These are phyloP conservation scores for Apodemia mormo DNA, from an alignment of 2,888 invertebrate genomes.

Conservation along the genomic window DNA sequence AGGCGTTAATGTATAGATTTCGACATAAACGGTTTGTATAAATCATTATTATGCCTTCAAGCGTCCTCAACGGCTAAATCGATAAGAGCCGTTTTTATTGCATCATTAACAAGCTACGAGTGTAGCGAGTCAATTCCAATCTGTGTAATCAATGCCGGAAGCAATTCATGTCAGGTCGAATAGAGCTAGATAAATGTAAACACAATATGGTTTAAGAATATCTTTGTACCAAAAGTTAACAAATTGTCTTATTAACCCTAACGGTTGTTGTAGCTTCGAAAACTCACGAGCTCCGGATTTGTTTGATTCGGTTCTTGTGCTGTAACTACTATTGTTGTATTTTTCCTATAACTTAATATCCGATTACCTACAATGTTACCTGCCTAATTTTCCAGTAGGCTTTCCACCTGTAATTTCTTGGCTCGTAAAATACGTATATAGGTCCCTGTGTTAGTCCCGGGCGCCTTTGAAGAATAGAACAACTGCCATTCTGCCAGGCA, in stretches of 20 bases:
- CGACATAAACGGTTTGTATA: constrained; percentile 71
- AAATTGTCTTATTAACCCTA: not conserved
- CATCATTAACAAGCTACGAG: constrained; percentile 73
- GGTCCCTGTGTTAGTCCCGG: no score
- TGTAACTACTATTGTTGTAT: no score
- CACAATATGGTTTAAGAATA: not conserved
- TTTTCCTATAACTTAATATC: no score
- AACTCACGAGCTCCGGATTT: not conserved
- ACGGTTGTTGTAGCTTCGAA: not conserved
- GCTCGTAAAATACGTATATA: no score
- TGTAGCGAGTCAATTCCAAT: constrained; percentile 73
- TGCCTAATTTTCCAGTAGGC: no score
- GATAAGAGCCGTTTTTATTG: constrained; percentile 78
- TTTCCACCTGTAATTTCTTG: no score
- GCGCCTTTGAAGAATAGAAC: no score
- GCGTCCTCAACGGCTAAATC: constrained; percentile 73
- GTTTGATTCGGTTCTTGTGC: not conserved
- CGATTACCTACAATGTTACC: no score
- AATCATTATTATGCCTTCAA: constrained; percentile 73
- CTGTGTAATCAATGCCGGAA: constrained; percentile 71
- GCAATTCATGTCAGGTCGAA: constrained; percentile 47
- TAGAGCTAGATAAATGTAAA: not conserved
- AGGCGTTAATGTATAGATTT: constrained; percentile 69
- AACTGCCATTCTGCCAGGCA: no score
- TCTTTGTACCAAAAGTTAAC: not conserved